These are phyloP conservation scores for Macaria liturata DNA, from an alignment of 2,888 invertebrate genomes.

Conservation along the genomic window DNA sequence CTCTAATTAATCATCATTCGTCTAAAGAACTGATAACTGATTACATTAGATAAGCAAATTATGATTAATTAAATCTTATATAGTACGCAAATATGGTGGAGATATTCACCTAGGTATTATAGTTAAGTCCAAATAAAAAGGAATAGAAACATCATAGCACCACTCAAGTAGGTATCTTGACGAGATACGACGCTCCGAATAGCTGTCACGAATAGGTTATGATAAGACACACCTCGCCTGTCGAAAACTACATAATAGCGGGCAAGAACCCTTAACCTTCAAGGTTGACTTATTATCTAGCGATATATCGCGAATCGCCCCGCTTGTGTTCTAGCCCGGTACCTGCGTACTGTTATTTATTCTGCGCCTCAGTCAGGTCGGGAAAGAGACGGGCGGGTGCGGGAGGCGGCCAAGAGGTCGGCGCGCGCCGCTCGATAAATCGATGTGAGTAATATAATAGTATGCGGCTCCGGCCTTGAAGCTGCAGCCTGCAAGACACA, in stretches of 20 bases:
- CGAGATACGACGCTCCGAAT: slow-evolving; percentile 1
- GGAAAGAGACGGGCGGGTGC: slow-evolving; percentile 54
- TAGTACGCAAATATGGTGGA: no score
- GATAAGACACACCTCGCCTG: slow-evolving; percentile 23
- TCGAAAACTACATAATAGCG: slow-evolving; percentile 18
- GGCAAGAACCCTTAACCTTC: slow-evolving; percentile 23
- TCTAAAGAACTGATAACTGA: no score
- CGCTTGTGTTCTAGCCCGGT: slow-evolving; percentile 31
- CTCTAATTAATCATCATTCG: no score
- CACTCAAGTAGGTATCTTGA: background rate
- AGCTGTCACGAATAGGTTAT: slow-evolving; percentile 14
- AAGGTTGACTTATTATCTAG: slow-evolving; percentile 9
- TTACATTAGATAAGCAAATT: no score
- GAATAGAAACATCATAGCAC: no score
- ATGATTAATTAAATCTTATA: no score
- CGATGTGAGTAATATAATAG: slow-evolving; percentile 75
- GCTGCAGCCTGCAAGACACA: slow-evolving; percentile 79
- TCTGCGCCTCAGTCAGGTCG: slow-evolving; percentile 49
- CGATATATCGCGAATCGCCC: slow-evolving; percentile 28
- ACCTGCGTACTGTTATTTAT: no score
- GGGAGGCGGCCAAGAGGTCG: slow-evolving; percentile 55
- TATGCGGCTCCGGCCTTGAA: slow-evolving; percentile 74
- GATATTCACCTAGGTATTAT: no score
- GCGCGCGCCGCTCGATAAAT: slow-evolving; percentile 82
- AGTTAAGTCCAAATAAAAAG: no score